Conservation (phyloP, 2,113 vertebrate genomes). For the Nymphicus hollandicus region DNA sequence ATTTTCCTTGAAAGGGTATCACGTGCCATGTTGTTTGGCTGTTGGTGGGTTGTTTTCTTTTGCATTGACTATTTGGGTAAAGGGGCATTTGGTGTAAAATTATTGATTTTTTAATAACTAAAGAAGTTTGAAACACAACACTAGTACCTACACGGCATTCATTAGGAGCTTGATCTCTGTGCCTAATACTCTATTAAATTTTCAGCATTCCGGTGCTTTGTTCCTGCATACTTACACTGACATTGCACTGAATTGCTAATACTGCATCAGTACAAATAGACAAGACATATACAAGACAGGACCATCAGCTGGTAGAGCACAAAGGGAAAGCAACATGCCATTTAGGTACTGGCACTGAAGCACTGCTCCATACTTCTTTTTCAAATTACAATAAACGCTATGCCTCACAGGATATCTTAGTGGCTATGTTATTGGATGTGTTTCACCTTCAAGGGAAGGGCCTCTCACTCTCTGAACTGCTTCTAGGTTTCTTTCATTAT, state of each 20-base stretch:
- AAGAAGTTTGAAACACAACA: too few relatives aligned
- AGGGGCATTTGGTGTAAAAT: too few relatives aligned
- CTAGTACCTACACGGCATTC: not conserved
- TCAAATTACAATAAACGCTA: slow-evolving; percentile 4
- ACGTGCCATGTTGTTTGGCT: too few relatives aligned
- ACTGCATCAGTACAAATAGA: not conserved
- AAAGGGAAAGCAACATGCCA: not conserved
- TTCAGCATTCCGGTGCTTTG: not conserved
- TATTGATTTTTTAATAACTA: too few relatives aligned
- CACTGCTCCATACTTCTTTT: not conserved
- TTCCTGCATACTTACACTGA: not conserved
- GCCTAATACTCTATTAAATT: not conserved
- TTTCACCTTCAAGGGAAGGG: not conserved
- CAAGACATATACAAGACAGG: not conserved
- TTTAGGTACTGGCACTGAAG: not conserved
- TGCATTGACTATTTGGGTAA: too few relatives aligned
- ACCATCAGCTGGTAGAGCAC: not conserved
- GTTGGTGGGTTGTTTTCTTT: too few relatives aligned
- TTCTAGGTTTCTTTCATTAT: slow-evolving; percentile 29
- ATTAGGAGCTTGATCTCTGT: not conserved
- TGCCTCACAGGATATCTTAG: not conserved
- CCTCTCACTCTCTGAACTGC: slow-evolving; percentile 24
- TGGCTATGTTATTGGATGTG: not conserved
- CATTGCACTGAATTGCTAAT: not conserved
- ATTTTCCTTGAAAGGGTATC: too few relatives aligned